Percentiles rank a stretch among this genome's conserved stretches.
Conservation (phyloP, 2,888 invertebrate genomes). For the Xiphydria camelus region DNA sequence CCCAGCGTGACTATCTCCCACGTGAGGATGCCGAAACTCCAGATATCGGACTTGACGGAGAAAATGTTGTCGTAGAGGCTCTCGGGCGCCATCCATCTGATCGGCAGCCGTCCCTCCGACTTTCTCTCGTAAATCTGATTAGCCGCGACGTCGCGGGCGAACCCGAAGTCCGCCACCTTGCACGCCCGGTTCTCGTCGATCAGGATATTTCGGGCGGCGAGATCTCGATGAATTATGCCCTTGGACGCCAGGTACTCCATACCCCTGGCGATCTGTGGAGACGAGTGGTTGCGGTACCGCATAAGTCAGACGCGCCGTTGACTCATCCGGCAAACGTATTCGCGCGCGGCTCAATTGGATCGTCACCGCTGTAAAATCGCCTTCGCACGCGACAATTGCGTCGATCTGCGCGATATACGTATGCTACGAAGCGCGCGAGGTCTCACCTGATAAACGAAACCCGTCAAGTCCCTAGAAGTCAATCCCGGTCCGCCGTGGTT, state of each 20-base stretch:
- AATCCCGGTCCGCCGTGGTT: conserved; percentile 70
- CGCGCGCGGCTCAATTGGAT: no score
- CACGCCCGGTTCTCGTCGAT: conserved; percentile 86
- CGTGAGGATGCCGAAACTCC: conserved; percentile 92
- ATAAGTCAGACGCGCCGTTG: no score
- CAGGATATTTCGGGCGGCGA: conserved; percentile 87
- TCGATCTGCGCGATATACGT: no score
- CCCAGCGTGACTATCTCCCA: conserved; percentile 97
- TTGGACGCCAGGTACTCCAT: conserved; percentile 55
- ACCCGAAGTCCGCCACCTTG: conserved; percentile 93
- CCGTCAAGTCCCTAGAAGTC: conserved; percentile 84
- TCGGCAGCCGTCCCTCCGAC: conserved; percentile 71
- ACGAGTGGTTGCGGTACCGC: neutral
- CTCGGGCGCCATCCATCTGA: conserved; percentile 95
- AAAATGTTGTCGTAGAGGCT: conserved; percentile 93
- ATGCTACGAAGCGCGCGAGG: no score
- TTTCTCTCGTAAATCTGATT: conserved; percentile 88
- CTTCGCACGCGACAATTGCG: neutral
- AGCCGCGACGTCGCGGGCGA: conserved; percentile 85
- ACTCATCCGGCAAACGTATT: no score
- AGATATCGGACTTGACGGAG: conserved; percentile 91
- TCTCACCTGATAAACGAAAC: conserved; percentile 90
- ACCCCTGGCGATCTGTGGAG: conserved; percentile 63
- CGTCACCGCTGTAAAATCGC: no score
- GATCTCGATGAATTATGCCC: conserved; percentile 81